Evolutionary conservation across 2,113 vertebrate genomes (phyloP).

Genomic region (Lepus europaeus): DNA sequence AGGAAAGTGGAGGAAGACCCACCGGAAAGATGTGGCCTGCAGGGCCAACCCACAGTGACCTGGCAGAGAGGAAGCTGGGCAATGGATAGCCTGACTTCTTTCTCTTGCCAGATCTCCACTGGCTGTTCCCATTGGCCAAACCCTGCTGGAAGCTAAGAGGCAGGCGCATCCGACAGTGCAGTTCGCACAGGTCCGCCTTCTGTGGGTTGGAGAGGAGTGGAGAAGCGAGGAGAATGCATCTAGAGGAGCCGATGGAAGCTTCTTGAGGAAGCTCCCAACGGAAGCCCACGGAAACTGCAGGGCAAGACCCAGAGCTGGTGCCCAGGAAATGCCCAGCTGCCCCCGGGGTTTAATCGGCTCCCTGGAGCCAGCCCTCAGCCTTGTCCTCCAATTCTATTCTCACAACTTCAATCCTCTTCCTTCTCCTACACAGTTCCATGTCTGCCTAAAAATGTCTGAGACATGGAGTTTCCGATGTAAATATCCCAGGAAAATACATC

Average conservation of each 20-base stretch:
- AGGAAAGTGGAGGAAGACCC: neutral
- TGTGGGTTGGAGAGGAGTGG: neutral
- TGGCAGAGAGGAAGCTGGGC: neutral
- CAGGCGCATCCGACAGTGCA: fast-evolving
- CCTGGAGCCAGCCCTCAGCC: neutral
- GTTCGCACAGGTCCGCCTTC: neutral
- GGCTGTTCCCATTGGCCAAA: neutral
- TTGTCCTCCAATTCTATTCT: neutral
- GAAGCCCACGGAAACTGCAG: neutral
- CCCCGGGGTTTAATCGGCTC: neutral
- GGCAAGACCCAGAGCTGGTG: neutral
- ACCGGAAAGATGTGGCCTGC: too few relatives aligned
- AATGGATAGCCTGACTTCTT: neutral
- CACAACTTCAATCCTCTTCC: too few relatives aligned
- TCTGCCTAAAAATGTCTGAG: neutral
- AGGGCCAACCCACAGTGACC: neutral
- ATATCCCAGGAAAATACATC: neutral
- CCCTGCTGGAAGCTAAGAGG: neutral
- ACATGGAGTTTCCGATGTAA: neutral
- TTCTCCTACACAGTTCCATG: fast-evolving
- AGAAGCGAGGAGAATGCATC: too few relatives aligned
- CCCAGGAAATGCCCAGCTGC: neutral
- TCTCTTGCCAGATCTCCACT: too few relatives aligned
- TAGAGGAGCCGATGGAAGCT: neutral
- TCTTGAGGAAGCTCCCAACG: neutral